Conservation (phyloP, 2,113 vertebrate species). For the Hiodon alosoides region DNA sequence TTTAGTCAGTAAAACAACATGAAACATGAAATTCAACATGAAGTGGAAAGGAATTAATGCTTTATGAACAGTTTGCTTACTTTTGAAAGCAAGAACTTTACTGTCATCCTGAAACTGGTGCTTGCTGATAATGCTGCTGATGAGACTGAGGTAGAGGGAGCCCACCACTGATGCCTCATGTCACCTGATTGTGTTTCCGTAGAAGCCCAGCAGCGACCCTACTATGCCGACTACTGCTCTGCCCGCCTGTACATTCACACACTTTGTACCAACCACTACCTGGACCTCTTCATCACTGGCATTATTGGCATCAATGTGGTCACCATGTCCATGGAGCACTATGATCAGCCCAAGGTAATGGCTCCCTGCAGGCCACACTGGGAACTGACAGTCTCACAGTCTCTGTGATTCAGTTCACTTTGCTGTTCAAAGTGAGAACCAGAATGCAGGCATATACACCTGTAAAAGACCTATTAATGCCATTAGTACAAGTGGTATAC, state of each 20-base stretch:
- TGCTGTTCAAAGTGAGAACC: too few relatives aligned
- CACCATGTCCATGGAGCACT: conserved; percentile 98
- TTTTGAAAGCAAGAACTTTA: too few relatives aligned
- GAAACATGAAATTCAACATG: too few relatives aligned
- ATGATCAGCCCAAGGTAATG: conserved; percentile 88
- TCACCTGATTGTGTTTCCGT: conserved; percentile 23
- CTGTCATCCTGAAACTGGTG: too few relatives aligned
- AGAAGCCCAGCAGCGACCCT: conserved; percentile 89
- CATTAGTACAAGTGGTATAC: too few relatives aligned
- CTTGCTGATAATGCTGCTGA: too few relatives aligned
- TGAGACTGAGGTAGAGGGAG: neutral
- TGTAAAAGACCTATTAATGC: too few relatives aligned
- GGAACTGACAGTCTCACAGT: conserved; percentile 19
- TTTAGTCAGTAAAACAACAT: too few relatives aligned
- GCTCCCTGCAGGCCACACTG: conserved; percentile 12
- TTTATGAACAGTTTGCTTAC: too few relatives aligned
- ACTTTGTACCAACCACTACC: conserved; percentile 89
- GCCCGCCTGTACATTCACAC: conserved; percentile 78
- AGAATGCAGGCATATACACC: neutral
- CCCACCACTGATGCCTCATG: neutral
- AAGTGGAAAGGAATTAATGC: too few relatives aligned
- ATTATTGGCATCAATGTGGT: conserved; percentile 94
- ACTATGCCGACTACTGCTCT: conserved; percentile 85
- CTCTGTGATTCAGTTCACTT: neutral
- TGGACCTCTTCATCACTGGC: conserved; percentile 96